Base-by-base conservation (phyloP, 2,888 invertebrate species). In the Escarpia spicata region DNA sequence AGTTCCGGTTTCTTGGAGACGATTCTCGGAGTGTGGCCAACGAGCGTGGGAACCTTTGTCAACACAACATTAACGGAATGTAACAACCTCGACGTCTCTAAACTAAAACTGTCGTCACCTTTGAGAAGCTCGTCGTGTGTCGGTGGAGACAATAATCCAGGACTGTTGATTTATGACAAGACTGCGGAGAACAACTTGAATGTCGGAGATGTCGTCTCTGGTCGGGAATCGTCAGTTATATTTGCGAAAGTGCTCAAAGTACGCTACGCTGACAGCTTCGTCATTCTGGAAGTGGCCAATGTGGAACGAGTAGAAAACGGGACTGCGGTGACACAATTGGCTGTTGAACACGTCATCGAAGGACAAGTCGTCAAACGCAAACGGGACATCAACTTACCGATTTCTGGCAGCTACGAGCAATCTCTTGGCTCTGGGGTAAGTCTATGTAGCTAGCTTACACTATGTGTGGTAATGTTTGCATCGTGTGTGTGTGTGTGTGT, bases 101-200 rank as follows among this genome's bases (percentile, higher is more conserved):
- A 31, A 92, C 75, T 89, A 15, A 43, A 37, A 31, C 92, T 43
- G 12, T 75, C 37, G 19, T 60, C 43, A 31, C 75, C 31, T 19
- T 45, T 52, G 31, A 75, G 60, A 43, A 37, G 19, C 19, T 75
- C 75, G 37, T 37, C 92, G 12, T 58, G 75, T 75, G 37, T 31
- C 45, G 92, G 92, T 15, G 92, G 92, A 37, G 75, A 92, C 75
- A 44, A 44, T n/a, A 60, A 75, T 58, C 92, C 92, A 31, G 92
- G 92, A 43, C 43, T 92, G 44, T 37, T 92, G 75, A 75, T 75
- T 19, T 75, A 26, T 75, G 75, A 75, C n/a, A 75, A 75, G 75
- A 26, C 4, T 2, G n/a, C 75, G 19, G 19, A 75, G 26, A 75
- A 19, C n/a, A 75, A 75, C n/a, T 26, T 75, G n/a, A n/a, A 75